Conservation (phyloP, 2,888 invertebrate genomes). For the Hirtodrosophila duncani region DNA sequence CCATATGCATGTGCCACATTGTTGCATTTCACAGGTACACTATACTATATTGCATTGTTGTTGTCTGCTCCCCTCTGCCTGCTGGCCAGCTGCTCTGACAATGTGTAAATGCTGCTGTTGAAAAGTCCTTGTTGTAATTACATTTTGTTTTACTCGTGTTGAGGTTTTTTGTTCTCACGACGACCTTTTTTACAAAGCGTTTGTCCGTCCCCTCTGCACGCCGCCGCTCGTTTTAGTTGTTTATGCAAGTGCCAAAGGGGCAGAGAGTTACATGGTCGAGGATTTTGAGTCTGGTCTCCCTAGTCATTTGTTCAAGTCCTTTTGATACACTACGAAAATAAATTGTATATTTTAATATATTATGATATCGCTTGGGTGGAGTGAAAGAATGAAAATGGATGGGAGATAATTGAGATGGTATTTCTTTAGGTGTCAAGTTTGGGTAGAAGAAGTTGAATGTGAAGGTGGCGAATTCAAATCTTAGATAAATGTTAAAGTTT, state of each 20-base stretch:
- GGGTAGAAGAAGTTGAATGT: too few species aligned
- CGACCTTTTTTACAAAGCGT: constrained; percentile 37
- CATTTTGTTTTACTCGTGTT: constrained; percentile 67
- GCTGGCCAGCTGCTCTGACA: constrained; percentile 14
- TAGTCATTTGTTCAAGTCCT: too few species aligned
- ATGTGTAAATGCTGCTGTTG: constrained; percentile 37
- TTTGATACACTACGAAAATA: too few species aligned
- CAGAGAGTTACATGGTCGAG: not conserved
- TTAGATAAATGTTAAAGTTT: too few species aligned
- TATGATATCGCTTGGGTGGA: too few species aligned
- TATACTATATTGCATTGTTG: constrained; percentile 47
- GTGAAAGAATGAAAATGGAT: too few species aligned
- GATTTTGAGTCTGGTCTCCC: too few species aligned
- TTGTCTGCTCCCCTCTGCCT: constrained; percentile 2
- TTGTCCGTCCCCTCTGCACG: not conserved
- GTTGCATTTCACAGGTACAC: constrained; percentile 50
- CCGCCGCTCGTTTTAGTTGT: constrained; percentile 23
- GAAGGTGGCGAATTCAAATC: too few species aligned
- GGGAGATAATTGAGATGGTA: too few species aligned
- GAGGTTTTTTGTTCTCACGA: constrained; percentile 51
- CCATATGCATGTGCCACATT: constrained; percentile 40
- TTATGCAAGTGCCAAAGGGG: constrained; percentile 37
- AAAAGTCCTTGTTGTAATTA: constrained; percentile 68
- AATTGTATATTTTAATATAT: too few species aligned
- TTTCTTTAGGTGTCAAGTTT: too few species aligned